Base-by-base conservation (phyloP, 30 jellyfish, hydroid and myxozoan species). In the Chrysaora quinquecirrha region DNA sequence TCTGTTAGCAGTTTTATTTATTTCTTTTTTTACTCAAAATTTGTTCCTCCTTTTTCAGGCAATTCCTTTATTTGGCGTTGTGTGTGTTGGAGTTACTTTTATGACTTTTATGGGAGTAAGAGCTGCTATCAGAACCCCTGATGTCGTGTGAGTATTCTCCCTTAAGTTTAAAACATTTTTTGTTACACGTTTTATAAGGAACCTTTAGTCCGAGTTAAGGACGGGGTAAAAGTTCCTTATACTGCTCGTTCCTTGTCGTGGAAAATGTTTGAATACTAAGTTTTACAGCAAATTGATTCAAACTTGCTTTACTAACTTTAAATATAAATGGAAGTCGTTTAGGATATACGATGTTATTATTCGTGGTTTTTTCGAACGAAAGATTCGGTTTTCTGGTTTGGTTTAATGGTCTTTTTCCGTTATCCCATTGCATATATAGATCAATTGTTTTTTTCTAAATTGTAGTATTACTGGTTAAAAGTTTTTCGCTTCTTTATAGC, bases 11-110 rank as follows among this genome's bases (percentile, higher is more conserved):
- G n/a, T n/a, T n/a, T n/a, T n/a, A n/a, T n/a, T n/a, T n/a, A n/a
- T n/a, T n/a, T n/a, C n/a, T n/a, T n/a, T n/a, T n/a, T n/a, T n/a
- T n/a, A n/a, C n/a, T n/a, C n/a, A n/a, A n/a, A n/a, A n/a, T n/a
- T n/a, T n/a, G n/a, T n/a, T n/a, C n/a, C n/a, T n/a, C n/a, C n/a
- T 2, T 25, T 12, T 43, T 43, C 16, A 52, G 68, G 68, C 25
- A 7, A 52, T 19, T 52, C 68, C 68, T 10, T 19, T 52, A 52
- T 3, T 52, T 52, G 68, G 68, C 25, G 68, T 52, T 52, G 68
- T 52, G 9, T 52, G 68, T 52, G 25, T 52, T 10, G 68, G 68
- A 9, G 27, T 52, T 20, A 3, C 68, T 19, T 52, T 52, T 20
- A 52, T 52, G 68, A 52, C 68, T 2, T 52, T 52, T 19, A 52